Evolutionary conservation across 1,140 invertebrate genomes (phyloP).

Genomic region (Leptonema lineaticorne): DNA sequence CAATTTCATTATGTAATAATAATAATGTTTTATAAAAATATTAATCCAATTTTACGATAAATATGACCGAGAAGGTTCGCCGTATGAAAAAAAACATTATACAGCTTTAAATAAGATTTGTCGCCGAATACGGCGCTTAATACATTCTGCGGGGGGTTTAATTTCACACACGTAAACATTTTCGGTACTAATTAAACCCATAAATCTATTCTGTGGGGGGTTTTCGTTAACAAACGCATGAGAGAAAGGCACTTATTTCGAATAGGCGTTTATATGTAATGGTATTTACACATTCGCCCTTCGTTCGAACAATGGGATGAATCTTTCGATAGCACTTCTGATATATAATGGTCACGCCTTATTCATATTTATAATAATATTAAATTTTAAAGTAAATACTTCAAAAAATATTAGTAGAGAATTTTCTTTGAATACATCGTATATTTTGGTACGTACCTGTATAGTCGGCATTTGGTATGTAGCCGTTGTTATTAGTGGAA

Average conservation of each 20-base stretch:
- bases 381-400: not conserved
- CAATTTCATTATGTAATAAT: too few species aligned
- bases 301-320: not conserved
- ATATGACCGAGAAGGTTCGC: too few species aligned
- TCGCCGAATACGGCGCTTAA: slow-evolving; percentile 2
- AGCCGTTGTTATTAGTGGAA: slow-evolving; percentile 19
- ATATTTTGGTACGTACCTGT: slow-evolving; percentile 30
- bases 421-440: not conserved
- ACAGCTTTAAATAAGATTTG: not conserved
- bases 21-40: too few species aligned
- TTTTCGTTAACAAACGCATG: slow-evolving; percentile 6
- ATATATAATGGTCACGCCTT: not conserved
- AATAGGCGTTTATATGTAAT: not conserved
- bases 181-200: slow-evolving; percentile 18
- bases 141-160: not conserved
- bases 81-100: too few species aligned
- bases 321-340: not conserved
- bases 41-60: too few species aligned
- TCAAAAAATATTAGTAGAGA: not conserved
- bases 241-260: not conserved
- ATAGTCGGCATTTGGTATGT: slow-evolving; percentile 32
- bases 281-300: not conserved
- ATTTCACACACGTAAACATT: slow-evolving; percentile 18
- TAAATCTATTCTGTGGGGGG: slow-evolving; percentile 3
- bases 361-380: not conserved